Conservation (phyloP, 2,797 vertebrate genomes). For the Lutjanus campechanus region DNA sequence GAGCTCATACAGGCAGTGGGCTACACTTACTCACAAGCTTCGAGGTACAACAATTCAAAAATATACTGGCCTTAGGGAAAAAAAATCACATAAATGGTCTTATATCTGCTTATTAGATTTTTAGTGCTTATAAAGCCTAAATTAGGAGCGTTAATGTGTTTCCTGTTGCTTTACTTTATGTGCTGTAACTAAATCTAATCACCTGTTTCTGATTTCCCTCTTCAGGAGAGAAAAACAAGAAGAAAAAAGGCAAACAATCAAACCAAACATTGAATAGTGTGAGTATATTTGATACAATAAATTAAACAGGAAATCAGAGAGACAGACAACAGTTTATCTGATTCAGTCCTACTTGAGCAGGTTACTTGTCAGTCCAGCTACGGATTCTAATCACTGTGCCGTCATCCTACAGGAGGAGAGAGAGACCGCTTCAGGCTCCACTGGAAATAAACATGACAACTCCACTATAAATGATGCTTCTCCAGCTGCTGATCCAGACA, state of each 20-base stretch:
- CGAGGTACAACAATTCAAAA: too few relatives aligned
- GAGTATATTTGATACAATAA: slow-evolving; percentile 7
- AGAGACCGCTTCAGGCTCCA: slow-evolving; percentile 89
- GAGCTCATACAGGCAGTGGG: slow-evolving; percentile 24
- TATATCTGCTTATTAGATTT: too few relatives aligned
- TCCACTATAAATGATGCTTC: slow-evolving; percentile 73
- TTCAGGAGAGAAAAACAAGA: slow-evolving; percentile 5
- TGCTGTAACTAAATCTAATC: not conserved
- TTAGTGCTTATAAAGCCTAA: too few relatives aligned
- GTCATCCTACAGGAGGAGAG: slow-evolving; percentile 84
- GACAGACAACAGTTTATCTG: not conserved
- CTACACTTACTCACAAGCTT: rapidly evolving
- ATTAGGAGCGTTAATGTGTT: too few relatives aligned
- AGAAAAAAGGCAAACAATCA: not conserved
- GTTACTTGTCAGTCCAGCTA: not conserved
- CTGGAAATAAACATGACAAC: slow-evolving; percentile 26
- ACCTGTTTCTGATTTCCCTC: not conserved
- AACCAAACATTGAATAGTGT: not conserved
- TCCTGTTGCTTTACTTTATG: too few relatives aligned
- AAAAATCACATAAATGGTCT: too few relatives aligned
- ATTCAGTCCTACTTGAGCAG: not conserved
- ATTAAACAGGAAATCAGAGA: not conserved
- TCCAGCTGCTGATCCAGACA: not conserved
- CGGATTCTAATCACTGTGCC: not conserved
- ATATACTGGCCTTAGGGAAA: too few relatives aligned